A percentile compares a stretch with the other conserved stretches of the same genome.
Conservation (phyloP, 2,888 invertebrate genomes). For the Papilio protenor region DNA sequence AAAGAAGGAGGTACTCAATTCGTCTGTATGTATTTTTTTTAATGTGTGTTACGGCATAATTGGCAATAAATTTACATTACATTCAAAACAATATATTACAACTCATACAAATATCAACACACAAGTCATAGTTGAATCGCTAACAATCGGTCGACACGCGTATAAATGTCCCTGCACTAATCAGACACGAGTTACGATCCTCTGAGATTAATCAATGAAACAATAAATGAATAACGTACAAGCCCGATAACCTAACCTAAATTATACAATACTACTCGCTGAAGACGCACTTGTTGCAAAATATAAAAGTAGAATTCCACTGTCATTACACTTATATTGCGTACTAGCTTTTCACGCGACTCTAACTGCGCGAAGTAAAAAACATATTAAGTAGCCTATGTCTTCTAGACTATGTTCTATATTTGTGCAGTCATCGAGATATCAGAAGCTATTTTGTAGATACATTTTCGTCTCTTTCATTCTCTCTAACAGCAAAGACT, state of each 20-base stretch:
- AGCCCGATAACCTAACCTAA: conserved; percentile 48
- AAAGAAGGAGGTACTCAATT: no score
- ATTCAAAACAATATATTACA: background rate
- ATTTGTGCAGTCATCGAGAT: no score
- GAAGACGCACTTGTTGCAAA: background rate
- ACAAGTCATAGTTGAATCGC: background rate
- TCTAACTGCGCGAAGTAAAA: no score
- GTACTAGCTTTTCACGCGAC: background rate
- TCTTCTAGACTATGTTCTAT: no score
- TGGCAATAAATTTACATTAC: no score
- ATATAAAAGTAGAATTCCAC: background rate
- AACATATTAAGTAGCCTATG: no score
- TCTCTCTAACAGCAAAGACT: background rate
- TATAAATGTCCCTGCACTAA: conserved; percentile 18
- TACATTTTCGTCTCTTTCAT: no score
- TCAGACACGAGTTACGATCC: conserved; percentile 44
- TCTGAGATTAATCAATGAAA: conserved; percentile 46
- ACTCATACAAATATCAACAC: background rate
- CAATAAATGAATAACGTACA: conserved; percentile 45
- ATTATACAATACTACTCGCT: conserved; percentile 37
- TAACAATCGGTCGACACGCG: background rate
- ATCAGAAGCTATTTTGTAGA: no score
- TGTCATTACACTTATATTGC: background rate
- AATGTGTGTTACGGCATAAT: no score
- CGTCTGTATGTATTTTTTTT: no score